Evolutionary conservation across 2,113 vertebrate species (phyloP).

Genomic region (Gasterosteus aculeatus): DNA sequence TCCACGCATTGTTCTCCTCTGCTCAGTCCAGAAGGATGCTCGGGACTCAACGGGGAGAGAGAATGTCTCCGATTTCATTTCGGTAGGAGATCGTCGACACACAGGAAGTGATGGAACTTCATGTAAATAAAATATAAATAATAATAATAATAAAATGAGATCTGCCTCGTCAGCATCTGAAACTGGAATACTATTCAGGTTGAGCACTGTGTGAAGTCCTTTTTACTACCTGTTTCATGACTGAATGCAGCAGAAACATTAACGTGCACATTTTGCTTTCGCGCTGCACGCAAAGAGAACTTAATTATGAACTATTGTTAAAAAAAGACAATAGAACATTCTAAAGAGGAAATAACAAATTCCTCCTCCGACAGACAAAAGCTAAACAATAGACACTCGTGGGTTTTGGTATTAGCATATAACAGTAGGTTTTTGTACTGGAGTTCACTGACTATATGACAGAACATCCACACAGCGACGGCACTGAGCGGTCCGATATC

Average conservation of each 20-base stretch:
- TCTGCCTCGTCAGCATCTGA: background rate
- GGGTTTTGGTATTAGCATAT: background rate
- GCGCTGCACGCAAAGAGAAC: background rate
- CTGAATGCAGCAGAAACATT: too few species aligned
- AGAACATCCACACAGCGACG: background rate
- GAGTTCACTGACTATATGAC: background rate
- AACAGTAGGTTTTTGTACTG: background rate
- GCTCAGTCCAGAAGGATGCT: conserved; percentile 12
- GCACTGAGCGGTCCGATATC: background rate
- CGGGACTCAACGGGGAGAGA: background rate
- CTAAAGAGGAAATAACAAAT: background rate
- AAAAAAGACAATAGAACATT: background rate
- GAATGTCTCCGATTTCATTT: background rate
- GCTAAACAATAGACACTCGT: background rate
- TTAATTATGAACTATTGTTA: background rate
- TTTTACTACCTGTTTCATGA: too few species aligned
- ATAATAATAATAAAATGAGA: background rate
- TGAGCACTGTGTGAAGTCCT: too few species aligned
- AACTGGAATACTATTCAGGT: background rate
- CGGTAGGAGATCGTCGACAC: background rate
- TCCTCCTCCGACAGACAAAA: background rate
- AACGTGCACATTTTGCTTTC: background rate
- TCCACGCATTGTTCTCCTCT: conserved; percentile 35
- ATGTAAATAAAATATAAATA: too few species aligned
- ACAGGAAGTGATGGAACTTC: background rate